phyloP scores from a whole-genome alignment of 2,797 vertebrate genomes.

The Bryconaethiops microstoma region DNA sequence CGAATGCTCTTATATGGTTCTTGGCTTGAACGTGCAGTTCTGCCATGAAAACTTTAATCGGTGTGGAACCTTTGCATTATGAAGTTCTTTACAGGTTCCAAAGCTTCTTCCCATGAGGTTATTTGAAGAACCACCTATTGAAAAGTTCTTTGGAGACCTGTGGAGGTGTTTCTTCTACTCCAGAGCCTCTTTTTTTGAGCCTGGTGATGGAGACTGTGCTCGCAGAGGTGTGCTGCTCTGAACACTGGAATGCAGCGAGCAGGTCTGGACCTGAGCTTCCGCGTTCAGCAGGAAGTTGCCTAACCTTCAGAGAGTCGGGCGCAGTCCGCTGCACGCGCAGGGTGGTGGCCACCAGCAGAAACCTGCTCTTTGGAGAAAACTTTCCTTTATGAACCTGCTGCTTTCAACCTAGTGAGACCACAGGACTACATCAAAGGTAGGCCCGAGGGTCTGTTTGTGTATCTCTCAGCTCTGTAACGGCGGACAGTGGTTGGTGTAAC shows the following conservation, averaged over 20 bases:
- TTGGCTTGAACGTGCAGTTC: no score
- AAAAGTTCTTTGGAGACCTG: slow-evolving; percentile 50
- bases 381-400: slow-evolving; percentile 34
- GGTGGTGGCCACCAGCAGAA: slow-evolving; percentile 45
- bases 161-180: no score
- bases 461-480: not conserved
- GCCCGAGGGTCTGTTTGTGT: slow-evolving; percentile 11
- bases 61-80: no score
- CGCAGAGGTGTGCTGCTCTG: slow-evolving; percentile 3
- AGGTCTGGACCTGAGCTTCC: slow-evolving; percentile 83
- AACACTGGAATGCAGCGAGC: slow-evolving; percentile 70
- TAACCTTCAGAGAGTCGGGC: slow-evolving; percentile 62
- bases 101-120: no score
- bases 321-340: slow-evolving; percentile 51
- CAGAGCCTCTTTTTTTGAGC: no score
- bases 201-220: no score
- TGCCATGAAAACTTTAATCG: no score
- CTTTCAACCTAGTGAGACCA: slow-evolving; percentile 22
- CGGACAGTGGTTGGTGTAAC: slow-evolving; percentile 4
- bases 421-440: slow-evolving; percentile 54
- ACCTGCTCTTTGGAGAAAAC: slow-evolving; percentile 17
- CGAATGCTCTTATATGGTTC: no score
- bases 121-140: slow-evolving; percentile 26
- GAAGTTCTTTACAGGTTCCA: no score
- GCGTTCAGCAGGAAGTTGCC: slow-evolving; percentile 75